Conservation (phyloP, 2,113 vertebrate species). For the Microtus pennsylvanicus region DNA sequence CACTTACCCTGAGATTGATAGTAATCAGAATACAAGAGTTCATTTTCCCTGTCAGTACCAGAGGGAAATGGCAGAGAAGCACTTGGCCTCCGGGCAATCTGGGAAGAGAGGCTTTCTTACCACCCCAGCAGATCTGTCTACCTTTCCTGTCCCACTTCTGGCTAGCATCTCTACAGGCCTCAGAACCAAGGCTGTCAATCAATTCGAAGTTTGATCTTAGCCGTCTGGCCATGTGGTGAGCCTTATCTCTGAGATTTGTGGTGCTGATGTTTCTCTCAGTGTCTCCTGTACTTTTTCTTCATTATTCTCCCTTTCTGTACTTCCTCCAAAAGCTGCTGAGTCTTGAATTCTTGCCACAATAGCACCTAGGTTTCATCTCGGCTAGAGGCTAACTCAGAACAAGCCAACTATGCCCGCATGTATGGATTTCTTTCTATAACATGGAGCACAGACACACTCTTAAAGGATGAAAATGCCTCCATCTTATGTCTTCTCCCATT, state of each 20-base stretch:
- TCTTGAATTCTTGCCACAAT: too few species aligned
- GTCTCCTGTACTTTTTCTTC: background rate
- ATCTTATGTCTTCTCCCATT: background rate
- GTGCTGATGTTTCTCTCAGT: background rate
- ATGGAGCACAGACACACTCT: background rate
- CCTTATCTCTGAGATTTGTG: background rate
- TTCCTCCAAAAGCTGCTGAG: background rate
- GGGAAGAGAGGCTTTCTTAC: background rate
- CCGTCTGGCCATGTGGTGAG: background rate
- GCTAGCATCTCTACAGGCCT: background rate
- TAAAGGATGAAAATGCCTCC: background rate
- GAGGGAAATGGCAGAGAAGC: background rate
- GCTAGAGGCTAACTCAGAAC: background rate
- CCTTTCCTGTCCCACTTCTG: too few species aligned
- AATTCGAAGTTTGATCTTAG: background rate
- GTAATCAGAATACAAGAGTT: background rate
- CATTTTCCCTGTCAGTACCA: background rate
- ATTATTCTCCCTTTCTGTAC: background rate
- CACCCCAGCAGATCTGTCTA: background rate
- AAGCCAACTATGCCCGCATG: background rate
- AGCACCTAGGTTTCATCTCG: background rate
- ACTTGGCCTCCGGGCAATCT: background rate
- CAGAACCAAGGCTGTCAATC: background rate
- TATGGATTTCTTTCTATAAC: background rate
- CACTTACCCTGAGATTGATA: background rate